Conservation (phyloP, 2,797 vertebrate species). For the Cygnus olor region DNA sequence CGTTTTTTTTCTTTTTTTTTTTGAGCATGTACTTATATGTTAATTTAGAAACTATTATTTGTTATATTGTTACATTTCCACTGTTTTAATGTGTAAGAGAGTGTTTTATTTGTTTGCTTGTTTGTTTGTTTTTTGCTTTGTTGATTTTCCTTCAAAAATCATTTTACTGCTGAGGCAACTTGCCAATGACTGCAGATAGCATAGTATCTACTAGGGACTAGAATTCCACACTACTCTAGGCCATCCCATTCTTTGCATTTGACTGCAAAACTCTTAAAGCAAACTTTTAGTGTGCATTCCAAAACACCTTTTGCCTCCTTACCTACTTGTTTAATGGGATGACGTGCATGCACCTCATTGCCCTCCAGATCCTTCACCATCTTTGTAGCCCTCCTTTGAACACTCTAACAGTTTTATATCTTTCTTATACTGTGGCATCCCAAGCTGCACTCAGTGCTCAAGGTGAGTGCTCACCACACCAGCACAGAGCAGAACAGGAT, state of each 20-base stretch:
- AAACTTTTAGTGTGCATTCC: neutral
- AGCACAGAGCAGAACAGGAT: no score
- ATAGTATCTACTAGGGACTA: neutral
- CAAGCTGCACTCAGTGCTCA: no score
- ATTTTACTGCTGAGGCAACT: neutral
- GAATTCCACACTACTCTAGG: neutral
- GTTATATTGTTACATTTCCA: neutral
- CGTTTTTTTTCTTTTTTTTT: neutral
- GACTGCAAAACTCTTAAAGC: neutral
- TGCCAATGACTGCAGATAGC: neutral
- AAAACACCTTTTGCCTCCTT: neutral
- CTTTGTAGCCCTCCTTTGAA: no score
- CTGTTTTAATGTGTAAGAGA: neutral
- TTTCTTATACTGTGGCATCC: no score
- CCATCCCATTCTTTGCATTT: neutral
- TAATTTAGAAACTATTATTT: neutral
- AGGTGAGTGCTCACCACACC: no score
- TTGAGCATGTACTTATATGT: neutral
- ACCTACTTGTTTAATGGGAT: neutral
- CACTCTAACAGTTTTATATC: no score
- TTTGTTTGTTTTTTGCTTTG: no score
- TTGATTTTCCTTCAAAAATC: neutral
- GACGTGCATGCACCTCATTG: no score
- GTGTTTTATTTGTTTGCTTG: neutral
- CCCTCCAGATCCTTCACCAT: no score